phyloP scores from a whole-genome alignment of 2,888 invertebrate genomes.

The Euproctis similis region DNA sequence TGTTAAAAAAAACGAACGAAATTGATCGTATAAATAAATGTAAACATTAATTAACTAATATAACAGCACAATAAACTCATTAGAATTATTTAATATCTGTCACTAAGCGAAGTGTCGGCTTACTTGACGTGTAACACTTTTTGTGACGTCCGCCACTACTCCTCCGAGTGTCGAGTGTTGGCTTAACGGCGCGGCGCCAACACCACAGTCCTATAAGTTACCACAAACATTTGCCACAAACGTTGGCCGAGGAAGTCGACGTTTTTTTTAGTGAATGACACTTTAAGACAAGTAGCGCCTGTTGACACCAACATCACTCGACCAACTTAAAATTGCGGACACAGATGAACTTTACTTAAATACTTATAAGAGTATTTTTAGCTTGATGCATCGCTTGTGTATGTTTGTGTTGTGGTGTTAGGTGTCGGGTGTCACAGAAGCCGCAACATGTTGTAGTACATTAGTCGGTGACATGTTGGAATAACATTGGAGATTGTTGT shows the following conservation, averaged over 20 bases:
- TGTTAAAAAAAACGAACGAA: too few species aligned
- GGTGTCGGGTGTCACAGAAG: conserved; percentile 52
- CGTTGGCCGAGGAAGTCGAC: conserved; percentile 19
- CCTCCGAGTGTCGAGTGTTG: too few species aligned
- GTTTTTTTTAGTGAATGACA: conserved; percentile 28
- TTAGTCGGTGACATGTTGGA: conserved; percentile 64
- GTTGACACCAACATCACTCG: conserved; percentile 29
- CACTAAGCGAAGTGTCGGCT: too few species aligned
- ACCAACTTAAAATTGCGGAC: conserved; percentile 6
- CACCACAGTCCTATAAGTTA: conserved; percentile 8
- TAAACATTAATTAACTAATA: too few species aligned
- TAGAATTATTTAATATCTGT: too few species aligned
- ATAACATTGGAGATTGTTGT: conserved; percentile 64
- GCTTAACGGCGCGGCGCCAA: conserved; percentile 3
- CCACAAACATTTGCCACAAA: conserved; percentile 19
- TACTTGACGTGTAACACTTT: too few species aligned
- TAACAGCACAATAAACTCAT: too few species aligned
- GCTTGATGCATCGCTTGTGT: neutral
- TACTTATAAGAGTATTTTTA: conserved; percentile 15
- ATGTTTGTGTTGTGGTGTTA: conserved; percentile 5
- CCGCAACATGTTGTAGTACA: conserved; percentile 36
- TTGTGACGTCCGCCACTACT: too few species aligned
- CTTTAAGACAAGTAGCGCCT: conserved; percentile 51
- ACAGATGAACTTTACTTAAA: conserved; percentile 2
- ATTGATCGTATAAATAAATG: too few species aligned